Conservation (phyloP, 2,888 invertebrate species). For the Norana najaformis region DNA sequence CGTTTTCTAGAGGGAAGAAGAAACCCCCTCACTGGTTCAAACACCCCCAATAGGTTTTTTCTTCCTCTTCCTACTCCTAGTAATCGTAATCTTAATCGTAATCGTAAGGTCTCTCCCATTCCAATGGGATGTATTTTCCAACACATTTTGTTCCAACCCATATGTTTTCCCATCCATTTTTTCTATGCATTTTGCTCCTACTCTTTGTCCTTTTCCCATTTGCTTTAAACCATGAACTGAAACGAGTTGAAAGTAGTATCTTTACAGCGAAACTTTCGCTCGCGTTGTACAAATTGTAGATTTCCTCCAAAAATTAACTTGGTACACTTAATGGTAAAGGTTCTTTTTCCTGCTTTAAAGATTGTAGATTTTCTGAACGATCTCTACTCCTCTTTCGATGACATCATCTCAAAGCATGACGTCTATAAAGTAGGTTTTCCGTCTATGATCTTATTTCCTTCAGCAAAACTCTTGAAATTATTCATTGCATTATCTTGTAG, state of each 20-base stretch:
- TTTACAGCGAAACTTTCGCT: no score
- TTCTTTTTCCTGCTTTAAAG: slow-evolving; percentile 43
- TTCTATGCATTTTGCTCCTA: neutral
- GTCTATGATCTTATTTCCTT: no score
- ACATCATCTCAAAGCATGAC: slow-evolving; percentile 56
- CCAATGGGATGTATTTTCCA: neutral
- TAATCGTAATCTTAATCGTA: no score
- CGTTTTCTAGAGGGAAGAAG: no score
- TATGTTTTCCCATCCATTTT: no score
- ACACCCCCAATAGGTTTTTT: no score
- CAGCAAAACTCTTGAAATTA: neutral
- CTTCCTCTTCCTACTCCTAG: no score
- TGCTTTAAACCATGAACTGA: neutral
- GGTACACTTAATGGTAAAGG: no score
- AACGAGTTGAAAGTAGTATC: neutral
- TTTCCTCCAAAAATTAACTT: no score
- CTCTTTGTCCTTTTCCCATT: neutral
- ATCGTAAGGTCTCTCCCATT: neutral
- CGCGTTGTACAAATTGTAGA: no score
- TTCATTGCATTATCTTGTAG: neutral
- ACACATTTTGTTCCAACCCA: neutral
- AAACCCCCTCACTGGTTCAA: no score
- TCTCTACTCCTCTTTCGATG: slow-evolving; percentile 59
- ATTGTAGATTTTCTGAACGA: slow-evolving; percentile 59
- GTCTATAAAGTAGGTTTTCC: slow-evolving; percentile 49